These are phyloP conservation scores for Drosophila serrata DNA, from an alignment of 1,140 invertebrate species.

Conservation along the genomic window DNA sequence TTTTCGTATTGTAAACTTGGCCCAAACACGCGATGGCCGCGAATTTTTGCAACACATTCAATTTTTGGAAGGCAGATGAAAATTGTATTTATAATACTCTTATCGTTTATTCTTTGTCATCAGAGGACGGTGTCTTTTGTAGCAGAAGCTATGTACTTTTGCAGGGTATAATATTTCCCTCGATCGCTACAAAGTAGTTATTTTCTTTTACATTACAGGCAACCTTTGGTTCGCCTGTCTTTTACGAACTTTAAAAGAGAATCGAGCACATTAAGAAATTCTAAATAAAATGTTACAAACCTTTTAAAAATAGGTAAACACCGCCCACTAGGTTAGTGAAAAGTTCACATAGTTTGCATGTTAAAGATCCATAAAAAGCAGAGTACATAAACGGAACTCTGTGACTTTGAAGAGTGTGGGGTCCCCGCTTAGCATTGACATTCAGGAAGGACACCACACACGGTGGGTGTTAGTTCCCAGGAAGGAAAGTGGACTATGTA, in stretches of 20 bases:
- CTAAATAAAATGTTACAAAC: neutral
- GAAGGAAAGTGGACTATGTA: constrained; percentile 10
- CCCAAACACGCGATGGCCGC: constrained; percentile 69
- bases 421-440: constrained; percentile 47
- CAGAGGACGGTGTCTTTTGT: too few species aligned
- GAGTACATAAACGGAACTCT: constrained; percentile 29
- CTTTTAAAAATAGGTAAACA: neutral
- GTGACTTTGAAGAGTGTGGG: constrained; percentile 1
- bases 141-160: too few species aligned
- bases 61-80: neutral
- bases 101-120: too few species aligned
- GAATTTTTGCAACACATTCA: constrained; percentile 57
- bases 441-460: constrained; percentile 35
- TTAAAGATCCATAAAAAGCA: constrained; percentile 65
- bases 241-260: too few species aligned
- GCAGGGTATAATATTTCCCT: too few species aligned
- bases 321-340: neutral
- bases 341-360: constrained; percentile 52
- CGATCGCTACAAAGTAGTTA: too few species aligned
- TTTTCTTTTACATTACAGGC: too few species aligned
- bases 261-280: neutral
- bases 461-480: constrained; percentile 12
- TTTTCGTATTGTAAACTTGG: constrained; percentile 53
- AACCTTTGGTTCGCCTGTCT: too few species aligned
- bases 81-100: constrained; percentile 4